A percentile compares a stretch with the other conserved stretches of the same genome.
phyloP scores from a whole-genome alignment of 2,888 invertebrate species.

The Chalcosyrphus nemorum region DNA sequence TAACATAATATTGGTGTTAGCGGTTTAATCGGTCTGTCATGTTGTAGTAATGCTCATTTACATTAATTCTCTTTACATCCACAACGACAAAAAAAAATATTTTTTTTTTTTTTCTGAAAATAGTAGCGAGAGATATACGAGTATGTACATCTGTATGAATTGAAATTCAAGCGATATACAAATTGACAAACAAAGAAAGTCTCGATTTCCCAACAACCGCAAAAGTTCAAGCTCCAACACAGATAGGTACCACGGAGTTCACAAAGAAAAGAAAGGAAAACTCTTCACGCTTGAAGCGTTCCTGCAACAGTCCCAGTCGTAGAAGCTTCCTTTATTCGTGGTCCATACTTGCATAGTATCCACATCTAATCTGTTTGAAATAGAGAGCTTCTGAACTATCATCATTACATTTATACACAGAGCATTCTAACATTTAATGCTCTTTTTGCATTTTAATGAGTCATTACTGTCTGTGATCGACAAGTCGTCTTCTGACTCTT shows the following conservation, averaged over 20 bases:
- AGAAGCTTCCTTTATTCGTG: neutral
- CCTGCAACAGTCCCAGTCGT: neutral
- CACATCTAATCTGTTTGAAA: neutral
- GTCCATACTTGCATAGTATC: neutral
- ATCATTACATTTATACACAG: neutral
- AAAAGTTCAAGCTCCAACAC: neutral
- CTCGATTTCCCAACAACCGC: slow-evolving; percentile 1
- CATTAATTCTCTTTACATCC: neutral
- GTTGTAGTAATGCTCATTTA: neutral
- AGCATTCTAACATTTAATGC: neutral
- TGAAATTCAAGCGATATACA: neutral
- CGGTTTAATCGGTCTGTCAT: neutral
- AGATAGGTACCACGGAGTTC: neutral
- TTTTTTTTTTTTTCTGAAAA: neutral
- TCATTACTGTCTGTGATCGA: neutral
- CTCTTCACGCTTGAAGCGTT: neutral
- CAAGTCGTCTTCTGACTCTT: neutral
- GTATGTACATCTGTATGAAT: neutral
- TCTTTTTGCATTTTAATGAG: slow-evolving; percentile 18
- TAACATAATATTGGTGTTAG: neutral
- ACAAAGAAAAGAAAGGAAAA: neutral
- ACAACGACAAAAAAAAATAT: no score
- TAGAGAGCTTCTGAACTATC: neutral
- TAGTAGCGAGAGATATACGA: neutral
- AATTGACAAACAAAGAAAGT: slow-evolving; percentile 1